phyloP scores from a whole-genome alignment of 2,888 invertebrate species.

The Drosophila mettleri region DNA sequence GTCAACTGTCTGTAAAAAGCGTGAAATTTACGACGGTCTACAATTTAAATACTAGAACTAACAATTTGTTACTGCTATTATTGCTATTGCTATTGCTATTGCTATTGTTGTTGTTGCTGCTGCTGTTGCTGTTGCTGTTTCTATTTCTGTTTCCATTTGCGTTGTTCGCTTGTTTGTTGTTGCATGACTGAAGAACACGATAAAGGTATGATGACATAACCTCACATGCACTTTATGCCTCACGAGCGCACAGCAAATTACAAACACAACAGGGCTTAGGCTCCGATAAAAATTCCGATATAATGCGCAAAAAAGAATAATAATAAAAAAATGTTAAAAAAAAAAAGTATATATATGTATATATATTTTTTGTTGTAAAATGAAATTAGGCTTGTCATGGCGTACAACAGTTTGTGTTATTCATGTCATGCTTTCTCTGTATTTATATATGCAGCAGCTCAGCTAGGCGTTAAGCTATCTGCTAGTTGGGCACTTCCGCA shows the following conservation, averaged over 20 bases:
- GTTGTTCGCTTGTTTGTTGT: conserved; percentile 47
- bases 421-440: conserved; percentile 10
- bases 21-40: conserved; percentile 63
- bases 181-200: conserved; percentile 60
- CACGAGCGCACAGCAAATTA: conserved; percentile 10
- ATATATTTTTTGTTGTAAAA: conserved; percentile 5
- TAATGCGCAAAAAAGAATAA: conserved; percentile 14
- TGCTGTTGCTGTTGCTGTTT: conserved; percentile 28
- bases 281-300: conserved; percentile 44
- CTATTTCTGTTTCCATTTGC: conserved; percentile 15
- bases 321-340: background rate
- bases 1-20: conserved; percentile 53
- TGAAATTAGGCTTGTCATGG: conserved; percentile 6
- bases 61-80: conserved; percentile 39
- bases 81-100: background rate
- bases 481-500: conserved; percentile 1
- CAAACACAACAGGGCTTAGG: conserved; percentile 21
- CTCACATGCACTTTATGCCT: conserved; percentile 40
- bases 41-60: conserved; percentile 65
- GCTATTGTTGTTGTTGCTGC: conserved; percentile 19
- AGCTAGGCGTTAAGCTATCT: background rate
- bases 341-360: conserved; percentile 16
- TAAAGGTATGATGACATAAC: conserved; percentile 61
- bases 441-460: conserved; percentile 2
- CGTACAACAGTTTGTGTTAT: background rate